Evolutionary conservation across 2,113 vertebrate species (phyloP), one percentile per base, ranked within the genome.

Genomic region (Ictalurus punctatus): DNA sequence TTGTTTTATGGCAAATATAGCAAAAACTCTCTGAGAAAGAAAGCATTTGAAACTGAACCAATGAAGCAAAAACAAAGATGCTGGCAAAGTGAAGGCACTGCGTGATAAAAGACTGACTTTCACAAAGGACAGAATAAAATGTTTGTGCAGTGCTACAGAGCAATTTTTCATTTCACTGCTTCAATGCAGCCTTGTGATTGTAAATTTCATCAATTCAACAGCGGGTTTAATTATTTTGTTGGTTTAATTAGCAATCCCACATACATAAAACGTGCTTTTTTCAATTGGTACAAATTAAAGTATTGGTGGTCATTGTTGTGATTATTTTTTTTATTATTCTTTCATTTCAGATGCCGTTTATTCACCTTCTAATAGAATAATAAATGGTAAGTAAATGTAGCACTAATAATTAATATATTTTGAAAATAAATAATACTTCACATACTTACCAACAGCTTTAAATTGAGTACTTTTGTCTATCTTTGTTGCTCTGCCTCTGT

Each of bases 311-410:
- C 4, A 61, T 34, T 83, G 14, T 52, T 34, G 0, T 4, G 40
- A 34, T 34, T 34, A 1, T 34, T n/a, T 0, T 67, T 83, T 82
- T 21, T 87, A 54, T n/a, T n/a, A 48, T 78, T 54, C n/a, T 84
- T 86, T 79, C 16, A 52, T 52, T 81, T 7, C 82, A 90, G 89
- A 54, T 87, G 52, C 5, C 4, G 34, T 69, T n/a, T 82, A 9
- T 27, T 74, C 37, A 44, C 78, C 71, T 6, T 65, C 8, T 83
- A 25, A 44, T n/a, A 74, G 16, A 78, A 30, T 81, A 80, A 74
- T 76, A 76, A 54, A 86, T 88, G 86, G 83, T 88, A 81, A 90
- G 87, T 76, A 34, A 80, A 73, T 37, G 30, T 9, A 73, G 14
- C 44, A 48, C 76, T 12, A 48, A 10, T 44, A 61, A 48, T 54